These are phyloP conservation scores for Lateolabrax maculatus DNA, from an alignment of 2,797 vertebrate species.

Conservation along the genomic window DNA sequence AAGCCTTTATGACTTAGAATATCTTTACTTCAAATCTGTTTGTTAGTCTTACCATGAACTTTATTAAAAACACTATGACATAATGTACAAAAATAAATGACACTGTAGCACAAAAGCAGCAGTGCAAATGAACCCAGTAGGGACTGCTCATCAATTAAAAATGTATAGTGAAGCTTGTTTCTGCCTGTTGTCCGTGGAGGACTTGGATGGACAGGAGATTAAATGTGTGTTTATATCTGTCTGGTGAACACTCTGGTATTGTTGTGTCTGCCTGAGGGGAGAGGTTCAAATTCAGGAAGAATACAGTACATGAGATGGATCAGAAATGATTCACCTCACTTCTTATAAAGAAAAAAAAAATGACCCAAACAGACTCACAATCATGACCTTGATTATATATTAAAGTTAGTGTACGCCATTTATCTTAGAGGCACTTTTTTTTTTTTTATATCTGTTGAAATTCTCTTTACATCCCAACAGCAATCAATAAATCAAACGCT, in stretches of 20 bases:
- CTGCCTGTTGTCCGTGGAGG: constrained; percentile 36
- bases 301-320: constrained; percentile 30
- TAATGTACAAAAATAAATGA: constrained; percentile 7
- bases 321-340: constrained; percentile 21
- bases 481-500: too few species aligned
- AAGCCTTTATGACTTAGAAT: constrained; percentile 9
- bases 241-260: constrained; percentile 42
- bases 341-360: constrained; percentile 47
- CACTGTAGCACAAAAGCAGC: not conserved
- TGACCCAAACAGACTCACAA: constrained; percentile 33
- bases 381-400: constrained; percentile 23
- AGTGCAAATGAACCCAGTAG: constrained; percentile 5
- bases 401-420: too few species aligned
- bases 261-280: constrained; percentile 52
- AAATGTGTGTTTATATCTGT: constrained; percentile 55
- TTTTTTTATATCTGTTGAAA: too few species aligned
- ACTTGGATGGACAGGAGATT: constrained; percentile 45
- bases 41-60: constrained; percentile 10
- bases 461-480: too few species aligned
- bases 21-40: constrained; percentile 1
- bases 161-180: constrained; percentile 37
- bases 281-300: constrained; percentile 50
- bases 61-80: constrained; percentile 3
- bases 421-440: too few species aligned
- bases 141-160: constrained; percentile 42